Base-by-base conservation (phyloP, 2,113 vertebrate genomes). In the Oryzias melastigma region DNA sequence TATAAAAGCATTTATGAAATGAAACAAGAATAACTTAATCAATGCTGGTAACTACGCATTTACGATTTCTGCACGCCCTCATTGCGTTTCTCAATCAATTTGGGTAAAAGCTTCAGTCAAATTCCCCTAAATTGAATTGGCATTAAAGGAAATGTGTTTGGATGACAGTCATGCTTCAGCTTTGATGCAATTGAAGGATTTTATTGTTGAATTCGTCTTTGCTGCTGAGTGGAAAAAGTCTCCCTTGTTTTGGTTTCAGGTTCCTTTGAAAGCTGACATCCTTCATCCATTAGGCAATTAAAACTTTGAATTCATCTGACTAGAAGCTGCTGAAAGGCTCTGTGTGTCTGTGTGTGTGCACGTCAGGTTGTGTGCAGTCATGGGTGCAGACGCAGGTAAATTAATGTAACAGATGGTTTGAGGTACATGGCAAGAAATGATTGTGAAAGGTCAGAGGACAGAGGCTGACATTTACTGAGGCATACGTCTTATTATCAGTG, bases 391-490 rank as follows among this genome's bases (percentile, higher is more conserved):
- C 46, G 61, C 60, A 71, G 66, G 55, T 70, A 54, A 73, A 84
- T 80, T 65, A 81, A 75, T 81, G 58, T 68, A 61, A 76, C 78
- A 77, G 83, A 67, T 71, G 76, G 68, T 66, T 77, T 49, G 47
- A 60, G 52, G 57, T 70, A 68, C 71, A 75, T 63, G 57, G 68
- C 46, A 13, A 68, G 62, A 69, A 75, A 75, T 75, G 27, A 80
- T 77, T 75, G 49, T 27, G 29, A 86, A 84, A 86, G 83, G 81
- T 84, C 81, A 85, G 52, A 71, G 63, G 65, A 65, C 49, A 59
- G 58, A 44, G 29, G 51, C 47, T 86, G 83, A 84, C 86, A 84
- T 87, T 85, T 85, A 75, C 60, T 16, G 5, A 68, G 49, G 48
- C 67, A 63, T 62, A 49, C 71, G 56, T 77, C 35, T 58, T 68